Evolutionary conservation across 2,797 vertebrate species (phyloP).

Genomic region (Chelmon rostratus): DNA sequence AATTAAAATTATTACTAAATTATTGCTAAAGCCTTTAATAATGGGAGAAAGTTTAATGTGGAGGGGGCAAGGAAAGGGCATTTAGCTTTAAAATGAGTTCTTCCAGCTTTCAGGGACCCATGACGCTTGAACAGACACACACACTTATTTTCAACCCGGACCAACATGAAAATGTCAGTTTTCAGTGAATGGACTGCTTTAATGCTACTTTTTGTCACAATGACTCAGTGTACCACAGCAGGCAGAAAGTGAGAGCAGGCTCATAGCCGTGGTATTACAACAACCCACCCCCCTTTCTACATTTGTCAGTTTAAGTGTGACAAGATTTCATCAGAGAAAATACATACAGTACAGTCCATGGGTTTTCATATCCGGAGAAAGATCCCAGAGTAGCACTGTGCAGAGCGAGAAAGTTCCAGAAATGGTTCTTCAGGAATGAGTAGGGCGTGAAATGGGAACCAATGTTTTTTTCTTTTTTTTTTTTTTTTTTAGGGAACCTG

Average conservation of each 20-base stretch:
- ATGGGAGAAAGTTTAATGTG: constrained; percentile 10
- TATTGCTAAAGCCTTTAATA: constrained; percentile 21
- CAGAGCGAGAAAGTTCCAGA: constrained; percentile 65
- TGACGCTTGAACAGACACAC: constrained; percentile 36
- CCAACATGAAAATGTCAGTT: constrained; percentile 37
- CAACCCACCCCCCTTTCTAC: constrained; percentile 44
- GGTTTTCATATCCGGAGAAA: constrained; percentile 61
- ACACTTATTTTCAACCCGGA: constrained; percentile 59
- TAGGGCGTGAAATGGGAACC: constrained; percentile 57
- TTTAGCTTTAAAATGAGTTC: constrained; percentile 26
- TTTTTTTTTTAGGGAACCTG: constrained; percentile 74
- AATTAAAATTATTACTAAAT: constrained; percentile 35
- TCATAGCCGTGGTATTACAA: constrained; percentile 43
- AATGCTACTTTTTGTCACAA: constrained; percentile 32
- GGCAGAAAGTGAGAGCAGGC: constrained; percentile 38
- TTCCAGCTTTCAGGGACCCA: constrained; percentile 31
- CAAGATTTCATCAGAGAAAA: constrained; percentile 58
- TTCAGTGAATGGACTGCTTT: constrained; percentile 32
- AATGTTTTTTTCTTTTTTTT: constrained; percentile 45
- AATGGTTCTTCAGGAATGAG: constrained; percentile 50
- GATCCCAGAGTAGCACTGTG: constrained; percentile 63
- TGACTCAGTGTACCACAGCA: constrained; percentile 35
- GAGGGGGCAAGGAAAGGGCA: background rate
- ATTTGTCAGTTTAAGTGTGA: constrained; percentile 54
- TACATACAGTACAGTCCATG: constrained; percentile 71